Evolutionary conservation across 2,113 vertebrate species (phyloP), one percentile per base, ranked within the genome.

Genomic region (Pagrus major): DNA sequence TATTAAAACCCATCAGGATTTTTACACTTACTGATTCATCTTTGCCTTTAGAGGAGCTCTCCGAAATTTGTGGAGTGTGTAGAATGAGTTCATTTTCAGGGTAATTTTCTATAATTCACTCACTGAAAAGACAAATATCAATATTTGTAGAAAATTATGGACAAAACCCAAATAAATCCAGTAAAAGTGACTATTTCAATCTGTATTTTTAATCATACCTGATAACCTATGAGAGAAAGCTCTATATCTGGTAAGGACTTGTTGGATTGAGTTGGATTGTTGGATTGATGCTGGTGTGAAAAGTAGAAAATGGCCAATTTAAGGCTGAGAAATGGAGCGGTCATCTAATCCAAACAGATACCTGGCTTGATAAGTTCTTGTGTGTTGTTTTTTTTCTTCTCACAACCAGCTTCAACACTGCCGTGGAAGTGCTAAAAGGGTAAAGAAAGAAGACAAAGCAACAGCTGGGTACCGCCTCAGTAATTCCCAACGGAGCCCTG

Each of bases 391-490:
- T 66, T 31, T 52, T 31, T 23, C 42, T 66, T 33, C 49, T 78
- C 87, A 89, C 91, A 90, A 88, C 84, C 85, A 83, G 83, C 91
- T 91, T 81, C 91, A 86, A 85, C 93, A 91, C 90, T 91, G 84
- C 84, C 37, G 71, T 81, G 63, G 78, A 92, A 90, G 95, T 94
- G 94, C 88, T 94, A 95, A 95, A 93, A 93, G 94, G 92, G 88
- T 93, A 91, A 93, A 92, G 89, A 84, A 85, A 90, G 82, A 89
- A 89, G 91, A 92, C 90, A 91, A 90, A 91, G 93, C 88, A 93
- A 93, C 95, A 95, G 94, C 94, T 95, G 95, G 93, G 95, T 93
- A 93, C 95, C 92, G 79, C 73, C 85, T 89, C 84, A 78, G 91
- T 90, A 91, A 94, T 94, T 92, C 94, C 92, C 94, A 76, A 61